Evolutionary conservation across 2,888 invertebrate species (phyloP).

Genomic region (Lordiphosa fenestrarum): DNA sequence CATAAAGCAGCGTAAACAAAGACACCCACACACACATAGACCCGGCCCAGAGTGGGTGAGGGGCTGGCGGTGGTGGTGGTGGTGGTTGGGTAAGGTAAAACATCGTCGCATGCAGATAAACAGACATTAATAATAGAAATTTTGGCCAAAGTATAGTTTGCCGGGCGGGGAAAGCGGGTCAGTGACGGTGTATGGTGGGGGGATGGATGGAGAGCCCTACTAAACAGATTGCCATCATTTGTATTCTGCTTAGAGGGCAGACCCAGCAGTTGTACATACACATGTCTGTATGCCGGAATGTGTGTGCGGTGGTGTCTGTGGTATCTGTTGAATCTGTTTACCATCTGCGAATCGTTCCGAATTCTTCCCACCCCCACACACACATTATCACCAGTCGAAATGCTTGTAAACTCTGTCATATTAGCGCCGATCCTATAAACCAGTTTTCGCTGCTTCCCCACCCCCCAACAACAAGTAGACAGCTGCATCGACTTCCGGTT

Average conservation of each 20-base stretch:
- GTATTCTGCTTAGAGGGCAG: constrained; percentile 40
- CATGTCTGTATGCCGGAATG: no score
- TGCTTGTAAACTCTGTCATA: no score
- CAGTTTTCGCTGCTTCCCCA: no score
- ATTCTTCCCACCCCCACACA: no score
- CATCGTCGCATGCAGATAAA: constrained; percentile 63
- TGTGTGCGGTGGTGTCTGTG: constrained; percentile 7
- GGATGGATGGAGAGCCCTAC: neutral
- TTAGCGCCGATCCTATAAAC: no score
- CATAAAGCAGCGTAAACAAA: constrained; percentile 61
- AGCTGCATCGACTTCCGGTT: constrained; percentile 58
- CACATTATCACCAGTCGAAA: no score
- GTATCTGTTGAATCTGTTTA: no score
- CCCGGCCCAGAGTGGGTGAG: neutral
- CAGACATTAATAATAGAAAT: constrained; percentile 65
- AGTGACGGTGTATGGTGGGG: no score
- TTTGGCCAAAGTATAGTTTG: constrained; percentile 32
- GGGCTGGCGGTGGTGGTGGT: no score
- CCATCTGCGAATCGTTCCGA: no score
- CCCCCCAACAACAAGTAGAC: constrained; percentile 6
- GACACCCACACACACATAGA: constrained; percentile 17
- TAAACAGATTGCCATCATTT: constrained; percentile 65
- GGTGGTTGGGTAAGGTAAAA: constrained; percentile 4
- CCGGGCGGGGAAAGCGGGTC: neutral
- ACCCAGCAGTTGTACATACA: no score